Conservation (phyloP, 2,797 vertebrate species). For the Euphonia xanthogaster region DNA sequence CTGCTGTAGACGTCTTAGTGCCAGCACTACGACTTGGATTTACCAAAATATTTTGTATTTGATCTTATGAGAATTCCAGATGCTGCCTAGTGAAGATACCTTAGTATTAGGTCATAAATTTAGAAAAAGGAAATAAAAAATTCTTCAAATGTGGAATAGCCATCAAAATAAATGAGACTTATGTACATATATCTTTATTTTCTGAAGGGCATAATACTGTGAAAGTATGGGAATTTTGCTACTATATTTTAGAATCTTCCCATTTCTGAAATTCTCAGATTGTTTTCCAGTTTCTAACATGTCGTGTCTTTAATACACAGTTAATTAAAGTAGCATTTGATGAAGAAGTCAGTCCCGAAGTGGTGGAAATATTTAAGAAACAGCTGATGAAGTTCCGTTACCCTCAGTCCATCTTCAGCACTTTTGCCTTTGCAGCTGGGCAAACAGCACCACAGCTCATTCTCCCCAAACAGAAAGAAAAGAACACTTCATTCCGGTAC, state of each 20-base stretch:
- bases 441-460: conserved; percentile 90
- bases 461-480: conserved; percentile 96
- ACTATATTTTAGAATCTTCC: background rate
- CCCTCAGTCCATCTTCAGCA: conserved; percentile 95
- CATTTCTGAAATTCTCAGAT: background rate
- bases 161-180: background rate
- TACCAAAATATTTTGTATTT: conserved; percentile 28
- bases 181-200: background rate
- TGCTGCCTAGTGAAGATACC: background rate
- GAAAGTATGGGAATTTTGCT: background rate
- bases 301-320: conserved; percentile 73
- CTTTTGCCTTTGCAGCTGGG: conserved; percentile 93
- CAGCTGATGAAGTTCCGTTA: conserved; percentile 95
- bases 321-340: conserved; percentile 98
- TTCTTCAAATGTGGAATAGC: background rate
- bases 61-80: background rate
- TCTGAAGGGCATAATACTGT: background rate
- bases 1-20: background rate
- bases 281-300: background rate
- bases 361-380: conserved; percentile 96
- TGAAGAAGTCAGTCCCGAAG: conserved; percentile 95
- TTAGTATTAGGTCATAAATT: background rate
- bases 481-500: conserved; percentile 95
- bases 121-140: background rate
- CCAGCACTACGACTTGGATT: background rate